These are phyloP conservation scores for Cosmia pyralina DNA, from an alignment of 2,888 invertebrate genomes.

Conservation along the genomic window DNA sequence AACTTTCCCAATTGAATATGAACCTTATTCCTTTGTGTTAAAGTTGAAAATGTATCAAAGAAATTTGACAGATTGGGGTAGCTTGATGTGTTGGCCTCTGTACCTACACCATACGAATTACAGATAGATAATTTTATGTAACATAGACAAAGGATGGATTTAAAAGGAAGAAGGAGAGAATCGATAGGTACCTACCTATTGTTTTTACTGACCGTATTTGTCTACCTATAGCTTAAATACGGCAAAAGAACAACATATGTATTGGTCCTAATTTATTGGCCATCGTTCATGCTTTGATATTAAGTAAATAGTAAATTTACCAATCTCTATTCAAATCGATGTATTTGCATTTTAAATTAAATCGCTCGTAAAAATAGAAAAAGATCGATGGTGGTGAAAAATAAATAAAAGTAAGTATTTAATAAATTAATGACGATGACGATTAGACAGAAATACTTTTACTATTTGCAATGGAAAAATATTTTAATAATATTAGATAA, in stretches of 20 bases:
- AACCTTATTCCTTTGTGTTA: too few species aligned
- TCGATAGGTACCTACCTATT: too few species aligned
- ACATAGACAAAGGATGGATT: too few species aligned
- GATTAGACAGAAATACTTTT: background rate
- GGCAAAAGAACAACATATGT: conserved; percentile 17
- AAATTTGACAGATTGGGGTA: too few species aligned
- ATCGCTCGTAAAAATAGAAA: conserved; percentile 26
- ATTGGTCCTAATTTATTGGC: conserved; percentile 40
- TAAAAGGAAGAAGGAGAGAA: too few species aligned
- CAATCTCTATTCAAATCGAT: conserved; percentile 40
- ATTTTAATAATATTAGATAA: background rate
- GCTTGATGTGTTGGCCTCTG: too few species aligned
- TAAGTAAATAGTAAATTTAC: conserved; percentile 26
- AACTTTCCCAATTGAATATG: too few species aligned
- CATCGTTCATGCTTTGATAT: conserved; percentile 19
- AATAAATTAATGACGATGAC: background rate
- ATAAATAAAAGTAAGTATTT: background rate
- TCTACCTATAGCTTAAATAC: too few species aligned
- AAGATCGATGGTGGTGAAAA: background rate
- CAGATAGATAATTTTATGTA: background rate
- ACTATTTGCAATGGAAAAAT: background rate
- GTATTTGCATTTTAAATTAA: conserved; percentile 61
- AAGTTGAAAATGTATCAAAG: too few species aligned
- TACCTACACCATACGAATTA: background rate
- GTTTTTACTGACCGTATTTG: background rate